Base-by-base conservation (phyloP, 2,113 vertebrate species). In the Spermophilus dauricus region DNA sequence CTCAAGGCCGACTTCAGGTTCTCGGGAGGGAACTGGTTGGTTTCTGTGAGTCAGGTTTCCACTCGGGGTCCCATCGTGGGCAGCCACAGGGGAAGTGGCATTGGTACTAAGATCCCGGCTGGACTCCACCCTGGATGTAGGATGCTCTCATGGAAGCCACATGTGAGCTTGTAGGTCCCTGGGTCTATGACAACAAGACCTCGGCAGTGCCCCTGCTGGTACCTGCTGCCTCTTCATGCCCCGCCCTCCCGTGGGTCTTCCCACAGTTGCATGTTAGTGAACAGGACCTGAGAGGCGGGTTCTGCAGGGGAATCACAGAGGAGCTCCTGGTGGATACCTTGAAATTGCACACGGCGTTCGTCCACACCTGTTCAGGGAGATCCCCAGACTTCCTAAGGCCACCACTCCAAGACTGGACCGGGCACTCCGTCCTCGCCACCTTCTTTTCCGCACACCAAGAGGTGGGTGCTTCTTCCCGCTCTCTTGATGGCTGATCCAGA, bases 401-500 rank as follows among this genome's bases (percentile, higher is more conserved):
- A 63, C 53, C 34, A n/a, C n/a, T 8, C 9, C 1, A 34, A 2
- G 3, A 45, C 5, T 4, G 0, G 28, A 22, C 45, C 61, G 1
- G 22, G 0, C 28, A 30, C 20, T 84, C 18, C 30, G 11, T 90
- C 92, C 86, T 24, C 30, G 80, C 7, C 4, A 42, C 28, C 22
- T 69, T 77, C 8, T 77, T 81, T 20, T 53, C 37, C 65, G 81
- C 77, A 20, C 12, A 10, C 5, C 77, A n/a, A 45, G 45, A 9
- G 56, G 56, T 53, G 34, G 94, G 58, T 30, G 39, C 42, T 82
- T n/a, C 37, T 8, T 3, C 51, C 30, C 30, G 32, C 5, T 82
- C 76, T 86, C 86, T 87, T 87, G 69, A 73, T 93, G 37, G 28
- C 75, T 76, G 69, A 86, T 84, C 89, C 80, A 86, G 81, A 89